These are phyloP conservation scores for Lophotis ruficrista DNA, from an alignment of 2,113 vertebrate genomes.

Conservation along the genomic window DNA sequence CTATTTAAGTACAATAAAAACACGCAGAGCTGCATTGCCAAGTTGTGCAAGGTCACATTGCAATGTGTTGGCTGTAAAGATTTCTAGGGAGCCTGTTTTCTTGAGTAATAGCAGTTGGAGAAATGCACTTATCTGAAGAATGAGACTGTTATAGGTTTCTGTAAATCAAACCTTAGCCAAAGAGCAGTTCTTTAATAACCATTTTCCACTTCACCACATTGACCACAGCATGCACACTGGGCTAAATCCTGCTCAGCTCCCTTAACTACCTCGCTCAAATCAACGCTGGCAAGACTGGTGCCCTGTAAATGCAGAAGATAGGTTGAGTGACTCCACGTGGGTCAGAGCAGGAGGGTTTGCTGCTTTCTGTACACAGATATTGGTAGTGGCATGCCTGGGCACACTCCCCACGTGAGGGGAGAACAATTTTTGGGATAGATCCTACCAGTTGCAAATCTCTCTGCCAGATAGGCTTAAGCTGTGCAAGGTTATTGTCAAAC, in stretches of 20 bases:
- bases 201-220: slow-evolving; percentile 51
- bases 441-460: slow-evolving; percentile 25
- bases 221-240: background rate
- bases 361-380: background rate
- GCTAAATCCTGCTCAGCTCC: background rate
- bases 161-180: slow-evolving; percentile 42
- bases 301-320: background rate
- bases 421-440: background rate
- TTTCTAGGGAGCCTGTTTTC: slow-evolving; percentile 44
- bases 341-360: background rate
- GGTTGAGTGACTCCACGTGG: background rate
- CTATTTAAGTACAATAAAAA: slow-evolving; percentile 34
- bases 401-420: background rate
- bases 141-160: slow-evolving; percentile 52
- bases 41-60: slow-evolving; percentile 23
- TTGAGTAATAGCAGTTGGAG: slow-evolving; percentile 43
- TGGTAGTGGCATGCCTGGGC: background rate
- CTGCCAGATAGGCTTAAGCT: background rate
- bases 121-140: slow-evolving; percentile 62
- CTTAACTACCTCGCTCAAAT: background rate
- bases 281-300: accelerated
- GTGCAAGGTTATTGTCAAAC: background rate
- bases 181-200: slow-evolving; percentile 38
- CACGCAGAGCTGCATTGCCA: background rate
- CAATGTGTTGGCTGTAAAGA: background rate